Base-by-base conservation (phyloP, 2,797 vertebrate genomes). In the Micropoecilia bifurca region DNA sequence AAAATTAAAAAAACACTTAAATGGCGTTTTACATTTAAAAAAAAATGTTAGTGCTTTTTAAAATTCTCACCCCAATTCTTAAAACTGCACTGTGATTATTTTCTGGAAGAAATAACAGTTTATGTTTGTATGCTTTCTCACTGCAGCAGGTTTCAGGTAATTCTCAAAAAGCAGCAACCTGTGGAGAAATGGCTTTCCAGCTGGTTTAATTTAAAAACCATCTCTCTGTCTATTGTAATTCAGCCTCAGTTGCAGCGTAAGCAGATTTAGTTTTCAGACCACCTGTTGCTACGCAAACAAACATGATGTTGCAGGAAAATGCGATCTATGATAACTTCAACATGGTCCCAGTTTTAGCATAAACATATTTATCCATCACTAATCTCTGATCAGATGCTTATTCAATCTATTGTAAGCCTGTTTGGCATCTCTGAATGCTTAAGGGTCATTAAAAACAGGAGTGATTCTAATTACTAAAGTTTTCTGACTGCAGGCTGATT, bases 381-480 rank as follows among this genome's bases (percentile, higher is more conserved):
- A 57, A 25, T 76, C 6, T 53, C 16, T 45, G 66, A n/a, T 71
- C 13, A 45, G 45, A 18, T 72, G 13, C 20, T 45, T 72, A 13
- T 22, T 39, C 22, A 41, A 68, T 57, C 47, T 66, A 74, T 46
- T 71, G 0, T 13, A 1, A 53, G 57, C 3, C 18, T 18, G 6
- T 20, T n/a, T 75, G 66, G 0, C 43, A 39, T 33, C 10, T 3
- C 69, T 75, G n/a, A 41, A 12, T 69, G 69, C 85, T 89, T 80
- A 43, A 73, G 68, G 76, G 66, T 75, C 41, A 33, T 33, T 39
- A 41, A 79, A 59, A 71, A 28, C 39, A 18, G 30, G 30, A 53
- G 20, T 76, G 14, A 47, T 77, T 77, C 48, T 47, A 80, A 85
- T 84, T 83, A 77, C 25, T 47, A 46, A 55, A 39, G 41, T 55